Evolutionary conservation across 1,140 invertebrate species (phyloP), one percentile per base, ranked within the genome.

Genomic region (Lasioglossum albipes): DNA sequence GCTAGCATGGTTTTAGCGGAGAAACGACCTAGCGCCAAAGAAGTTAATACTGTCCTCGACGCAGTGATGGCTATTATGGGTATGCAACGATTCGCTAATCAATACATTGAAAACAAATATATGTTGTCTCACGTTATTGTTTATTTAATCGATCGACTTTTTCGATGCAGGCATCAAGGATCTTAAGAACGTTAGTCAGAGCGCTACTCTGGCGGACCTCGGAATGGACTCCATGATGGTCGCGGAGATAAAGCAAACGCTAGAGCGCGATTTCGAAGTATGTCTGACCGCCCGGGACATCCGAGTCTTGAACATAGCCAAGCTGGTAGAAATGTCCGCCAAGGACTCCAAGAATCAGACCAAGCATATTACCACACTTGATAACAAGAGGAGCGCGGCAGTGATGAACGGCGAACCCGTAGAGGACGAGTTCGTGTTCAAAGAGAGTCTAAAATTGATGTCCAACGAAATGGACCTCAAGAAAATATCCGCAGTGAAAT

Each of bases 151-250:
- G 7, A 70, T 10, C 36, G n/a, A 7, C 41, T 75, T 2, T 20
- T 27, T 13, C 7, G 0, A 27, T 3, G 3, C 3, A 80, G 79
- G 22, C 42, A 71, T 94, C 1, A 93, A 93, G 75, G 93, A 95
- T 85, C 75, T 94, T 42, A 94, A 94, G 62, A 93, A 94, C 5
- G 90, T 97, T 0, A 95, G 95, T 84, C 91, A 94, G 36, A 94
- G 96, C 76, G 94, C 94, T 0, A 95, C 95, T 1, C 91, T 97
- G 10, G 95, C 95, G 22, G 97, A 97, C 88, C 92, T 97, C 5
- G 97, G 97, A 41, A 95, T 97, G 92, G 97, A 97, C 87, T 97
- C 96, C 0, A 95, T 97, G 91, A 97, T 97, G 96, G 96, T 95
- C 22, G 95, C 97, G 0, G 96, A 97, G 91, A 96, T 97, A 59